Conservation (phyloP, 2,888 invertebrate genomes). For the Melangyna quadrimaculata region DNA sequence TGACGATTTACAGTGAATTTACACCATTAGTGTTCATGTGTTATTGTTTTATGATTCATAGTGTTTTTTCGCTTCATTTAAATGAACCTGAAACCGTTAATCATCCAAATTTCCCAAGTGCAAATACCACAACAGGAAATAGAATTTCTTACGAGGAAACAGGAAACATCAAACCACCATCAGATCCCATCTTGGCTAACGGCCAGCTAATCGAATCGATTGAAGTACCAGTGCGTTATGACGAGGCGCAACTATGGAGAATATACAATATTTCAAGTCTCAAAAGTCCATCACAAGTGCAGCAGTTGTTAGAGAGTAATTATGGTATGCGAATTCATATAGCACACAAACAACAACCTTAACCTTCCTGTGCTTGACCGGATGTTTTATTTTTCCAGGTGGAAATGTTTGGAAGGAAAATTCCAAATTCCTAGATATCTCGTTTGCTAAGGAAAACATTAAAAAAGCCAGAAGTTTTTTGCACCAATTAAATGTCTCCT, state of each 20-base stretch:
- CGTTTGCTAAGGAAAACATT: conserved; percentile 85
- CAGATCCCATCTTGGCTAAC: conserved; percentile 4
- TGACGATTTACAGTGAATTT: conserved; percentile 13
- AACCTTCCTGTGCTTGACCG: conserved; percentile 7
- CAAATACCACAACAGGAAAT: conserved; percentile 72
- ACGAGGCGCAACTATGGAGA: conserved; percentile 78
- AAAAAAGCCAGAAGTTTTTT: conserved; percentile 85
- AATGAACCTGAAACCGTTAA: conserved; percentile 14
- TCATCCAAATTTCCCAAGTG: conserved; percentile 28
- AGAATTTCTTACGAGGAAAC: conserved; percentile 70
- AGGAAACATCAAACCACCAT: conserved; percentile 29
- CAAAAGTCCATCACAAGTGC: conserved; percentile 70
- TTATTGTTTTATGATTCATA: conserved; percentile 21
- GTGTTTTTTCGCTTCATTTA: conserved; percentile 5
- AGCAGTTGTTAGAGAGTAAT: conserved; percentile 75
- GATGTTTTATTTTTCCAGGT: conserved; percentile 69
- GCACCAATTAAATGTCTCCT: conserved; percentile 84
- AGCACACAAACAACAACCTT: not conserved
- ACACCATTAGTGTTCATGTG: conserved; percentile 2
- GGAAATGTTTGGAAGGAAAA: conserved; percentile 80
- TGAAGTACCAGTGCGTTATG: conserved; percentile 76
- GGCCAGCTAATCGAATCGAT: conserved; percentile 73
- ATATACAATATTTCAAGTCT: conserved; percentile 78
- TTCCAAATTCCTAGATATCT: conserved; percentile 84
- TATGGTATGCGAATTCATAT: conserved; percentile 74